Evolutionary conservation across 2,888 invertebrate species (phyloP), one percentile per base, ranked within the genome.

Genomic region (Agrotis segetum): DNA sequence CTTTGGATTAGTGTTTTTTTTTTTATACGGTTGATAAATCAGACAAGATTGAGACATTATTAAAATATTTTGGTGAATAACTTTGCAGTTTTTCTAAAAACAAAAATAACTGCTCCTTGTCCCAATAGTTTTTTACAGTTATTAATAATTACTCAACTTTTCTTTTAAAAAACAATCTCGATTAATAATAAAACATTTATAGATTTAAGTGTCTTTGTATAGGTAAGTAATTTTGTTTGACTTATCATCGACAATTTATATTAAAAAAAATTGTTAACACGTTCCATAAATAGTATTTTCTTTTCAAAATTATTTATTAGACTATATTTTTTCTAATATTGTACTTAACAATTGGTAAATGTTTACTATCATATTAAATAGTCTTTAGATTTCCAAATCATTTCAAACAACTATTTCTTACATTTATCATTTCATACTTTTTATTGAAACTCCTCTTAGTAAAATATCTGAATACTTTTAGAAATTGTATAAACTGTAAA

Each of bases 401-500:
- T 47, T 63, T 50, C 13, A 29, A 59, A 29, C 11, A 49, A 24
- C 17, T 58, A 46, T 53, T 66, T 62, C 49, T 40, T n/a, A 24
- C 47, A 49, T 49, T 56, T 63, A 52, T 21, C 68, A 56, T 14
- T 67, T 67, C 14, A 55, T 29, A 52, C 21, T 44, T 40, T 40
- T 40, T 40, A 40, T 40, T 11, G 5, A 40, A 40, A 40, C n/a
- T 29, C 16, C 44, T 34, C 17, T n/a, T 16, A 55, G 55, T 75
- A 24, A 47, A 55, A 52, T 67, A 2, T 64, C 40, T 47, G 14
- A 7, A 24, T 62, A 19, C 21, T 5, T 66, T 59, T 79, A 74
- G 53, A 44, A 67, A 71, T 46, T 79, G 74, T 77, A 47, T 13
- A 77, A 40, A 52, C 14, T 76, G 58, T 74, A 56, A 78, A 71